These are phyloP conservation scores for Heliothis virescens DNA, from an alignment of 1,140 invertebrate genomes.

Conservation along the genomic window DNA sequence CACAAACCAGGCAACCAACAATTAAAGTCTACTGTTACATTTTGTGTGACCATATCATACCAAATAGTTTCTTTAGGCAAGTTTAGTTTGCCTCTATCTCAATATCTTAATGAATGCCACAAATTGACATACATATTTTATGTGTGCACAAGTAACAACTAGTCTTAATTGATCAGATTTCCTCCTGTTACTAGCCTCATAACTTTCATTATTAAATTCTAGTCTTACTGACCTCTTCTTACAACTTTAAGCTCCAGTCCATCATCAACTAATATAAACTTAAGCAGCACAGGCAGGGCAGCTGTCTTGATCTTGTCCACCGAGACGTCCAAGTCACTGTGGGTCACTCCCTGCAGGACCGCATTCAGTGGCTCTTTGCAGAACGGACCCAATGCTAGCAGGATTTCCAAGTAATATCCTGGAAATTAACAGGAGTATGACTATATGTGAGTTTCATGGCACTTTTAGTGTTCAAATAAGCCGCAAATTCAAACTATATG, in stretches of 20 bases:
- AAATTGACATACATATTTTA: too few relatives aligned
- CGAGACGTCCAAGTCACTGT: conserved; percentile 93
- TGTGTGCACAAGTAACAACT: too few relatives aligned
- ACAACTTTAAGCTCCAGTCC: conserved; percentile 94
- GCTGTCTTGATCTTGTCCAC: conserved; percentile 95
- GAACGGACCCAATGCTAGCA: conserved; percentile 97
- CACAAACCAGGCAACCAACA: too few relatives aligned
- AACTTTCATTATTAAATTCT: too few relatives aligned
- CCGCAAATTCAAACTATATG: neutral
- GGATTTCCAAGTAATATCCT: conserved; percentile 96
- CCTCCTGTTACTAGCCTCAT: too few relatives aligned
- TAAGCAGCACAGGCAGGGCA: conserved; percentile 93
- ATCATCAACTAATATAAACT: conserved; percentile 95
- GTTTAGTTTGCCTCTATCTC: too few relatives aligned
- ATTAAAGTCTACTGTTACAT: too few relatives aligned
- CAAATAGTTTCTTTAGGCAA: too few relatives aligned
- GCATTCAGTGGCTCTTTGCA: conserved; percentile 95
- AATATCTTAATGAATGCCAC: too few relatives aligned
- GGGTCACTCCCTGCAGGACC: conserved; percentile 95
- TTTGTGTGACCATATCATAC: too few relatives aligned
- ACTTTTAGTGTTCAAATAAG: neutral
- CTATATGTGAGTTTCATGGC: neutral
- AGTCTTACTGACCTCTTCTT: conserved; percentile 90
- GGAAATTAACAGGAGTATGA: conserved; percentile 56
- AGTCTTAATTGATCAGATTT: too few relatives aligned